phyloP scores from a whole-genome alignment of 2,113 vertebrate genomes.

The Neotragus moschatus region DNA sequence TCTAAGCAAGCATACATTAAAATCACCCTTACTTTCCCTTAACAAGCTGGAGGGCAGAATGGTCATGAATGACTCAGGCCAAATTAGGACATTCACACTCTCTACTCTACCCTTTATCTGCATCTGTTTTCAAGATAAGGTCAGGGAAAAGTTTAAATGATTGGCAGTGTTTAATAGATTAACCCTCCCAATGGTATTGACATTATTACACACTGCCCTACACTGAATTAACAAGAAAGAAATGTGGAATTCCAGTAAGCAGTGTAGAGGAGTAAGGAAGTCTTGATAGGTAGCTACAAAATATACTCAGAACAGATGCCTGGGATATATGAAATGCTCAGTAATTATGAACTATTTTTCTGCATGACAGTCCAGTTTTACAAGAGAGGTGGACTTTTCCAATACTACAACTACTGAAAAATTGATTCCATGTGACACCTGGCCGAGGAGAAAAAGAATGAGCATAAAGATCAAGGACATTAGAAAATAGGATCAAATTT shows the following conservation, averaged over 20 bases:
- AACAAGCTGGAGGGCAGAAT: neutral
- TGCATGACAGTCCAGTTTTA: neutral
- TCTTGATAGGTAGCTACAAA: neutral
- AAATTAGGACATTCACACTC: neutral
- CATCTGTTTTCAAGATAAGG: neutral
- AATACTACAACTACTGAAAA: neutral
- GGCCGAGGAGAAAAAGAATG: neutral
- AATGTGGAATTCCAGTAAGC: neutral
- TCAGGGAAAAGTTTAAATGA: conserved; percentile 17
- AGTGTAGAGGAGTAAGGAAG: neutral
- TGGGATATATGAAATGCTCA: neutral
- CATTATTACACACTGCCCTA: neutral
- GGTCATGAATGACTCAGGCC: neutral
- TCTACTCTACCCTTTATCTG: neutral
- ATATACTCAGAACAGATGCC: neutral
- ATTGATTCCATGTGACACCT: neutral
- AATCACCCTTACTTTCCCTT: neutral
- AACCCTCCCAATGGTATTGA: neutral
- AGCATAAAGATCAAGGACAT: neutral
- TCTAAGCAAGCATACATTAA: neutral
- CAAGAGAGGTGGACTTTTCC: neutral
- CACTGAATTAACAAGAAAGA: neutral
- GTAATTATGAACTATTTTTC: neutral
- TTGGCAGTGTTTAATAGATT: neutral
- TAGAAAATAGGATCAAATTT: neutral